A percentile compares a stretch with the other conserved stretches of the same genome.
These are phyloP conservation scores for Ciconia maguari DNA, from an alignment of 2,113 vertebrate genomes.

Conservation along the genomic window DNA sequence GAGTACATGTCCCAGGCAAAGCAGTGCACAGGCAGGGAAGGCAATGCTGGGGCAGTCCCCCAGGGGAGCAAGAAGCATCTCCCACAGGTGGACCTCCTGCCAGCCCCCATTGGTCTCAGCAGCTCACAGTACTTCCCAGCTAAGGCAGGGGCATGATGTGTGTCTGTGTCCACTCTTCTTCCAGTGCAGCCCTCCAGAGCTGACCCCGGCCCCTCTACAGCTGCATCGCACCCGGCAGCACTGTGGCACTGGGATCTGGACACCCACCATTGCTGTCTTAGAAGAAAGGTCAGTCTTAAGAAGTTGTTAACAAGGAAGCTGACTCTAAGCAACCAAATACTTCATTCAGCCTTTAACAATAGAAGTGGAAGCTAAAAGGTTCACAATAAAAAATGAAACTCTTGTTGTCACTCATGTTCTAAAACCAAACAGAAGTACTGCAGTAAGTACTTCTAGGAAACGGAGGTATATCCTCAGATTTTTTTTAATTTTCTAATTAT, in stretches of 20 bases:
- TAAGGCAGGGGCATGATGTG: no score
- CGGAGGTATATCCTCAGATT: accelerated
- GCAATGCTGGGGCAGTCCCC: no score
- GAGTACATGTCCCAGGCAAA: not conserved
- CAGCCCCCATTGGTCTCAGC: not conserved
- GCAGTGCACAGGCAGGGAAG: accelerated
- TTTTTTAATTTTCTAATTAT: not conserved
- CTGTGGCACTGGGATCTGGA: not conserved
- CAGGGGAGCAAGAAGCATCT: accelerated
- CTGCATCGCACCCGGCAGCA: not conserved
- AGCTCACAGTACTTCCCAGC: not conserved
- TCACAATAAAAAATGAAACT: not conserved
- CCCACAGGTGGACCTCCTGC: accelerated
- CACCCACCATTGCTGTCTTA: not conserved
- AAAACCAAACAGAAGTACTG: not conserved
- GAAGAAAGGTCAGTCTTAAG: not conserved
- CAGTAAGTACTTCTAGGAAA: not conserved
- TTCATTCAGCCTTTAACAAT: not conserved
- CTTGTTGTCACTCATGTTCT: not conserved
- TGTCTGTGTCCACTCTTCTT: accelerated
- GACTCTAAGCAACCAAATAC: not conserved
- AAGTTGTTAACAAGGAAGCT: not conserved
- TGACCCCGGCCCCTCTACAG: not conserved
- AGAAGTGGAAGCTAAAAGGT: not conserved
- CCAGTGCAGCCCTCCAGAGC: not conserved